phyloP scores from a whole-genome alignment of 2,797 vertebrate species.

The Telmatherina bonti region DNA sequence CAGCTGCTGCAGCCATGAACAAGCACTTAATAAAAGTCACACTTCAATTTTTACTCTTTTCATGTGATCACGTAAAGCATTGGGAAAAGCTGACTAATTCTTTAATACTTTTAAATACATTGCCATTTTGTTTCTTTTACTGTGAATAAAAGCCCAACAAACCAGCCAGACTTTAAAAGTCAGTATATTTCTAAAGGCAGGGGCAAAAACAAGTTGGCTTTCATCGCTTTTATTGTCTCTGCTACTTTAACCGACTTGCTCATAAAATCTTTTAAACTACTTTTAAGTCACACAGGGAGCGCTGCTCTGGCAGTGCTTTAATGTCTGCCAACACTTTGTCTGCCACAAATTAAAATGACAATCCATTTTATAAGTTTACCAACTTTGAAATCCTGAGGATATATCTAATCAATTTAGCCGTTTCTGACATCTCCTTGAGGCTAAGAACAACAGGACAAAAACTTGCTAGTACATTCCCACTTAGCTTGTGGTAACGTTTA shows the following conservation, averaged over 20 bases:
- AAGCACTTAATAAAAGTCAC: constrained; percentile 51
- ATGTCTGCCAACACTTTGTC: neutral
- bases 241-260: constrained; percentile 2
- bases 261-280: neutral
- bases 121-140: neutral
- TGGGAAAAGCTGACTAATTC: constrained; percentile 31
- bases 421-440: neutral
- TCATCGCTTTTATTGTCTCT: constrained; percentile 7
- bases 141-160: neutral
- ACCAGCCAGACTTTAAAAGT: neutral
- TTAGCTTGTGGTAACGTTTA: neutral
- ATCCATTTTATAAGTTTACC: neutral
- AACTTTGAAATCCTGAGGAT: neutral
- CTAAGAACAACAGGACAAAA: neutral
- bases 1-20: constrained; percentile 44
- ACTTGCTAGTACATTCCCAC: neutral
- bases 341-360: neutral
- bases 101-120: neutral
- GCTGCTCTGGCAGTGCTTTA: neutral
- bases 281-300: neutral
- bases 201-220: neutral
- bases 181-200: neutral
- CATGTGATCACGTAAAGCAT: neutral
- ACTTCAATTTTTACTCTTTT: constrained; percentile 50
- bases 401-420: neutral